phyloP scores from a whole-genome alignment of 30 jellyfish, hydroid and myxozoan species.

The Hydractinia symbiolongicarpus region DNA sequence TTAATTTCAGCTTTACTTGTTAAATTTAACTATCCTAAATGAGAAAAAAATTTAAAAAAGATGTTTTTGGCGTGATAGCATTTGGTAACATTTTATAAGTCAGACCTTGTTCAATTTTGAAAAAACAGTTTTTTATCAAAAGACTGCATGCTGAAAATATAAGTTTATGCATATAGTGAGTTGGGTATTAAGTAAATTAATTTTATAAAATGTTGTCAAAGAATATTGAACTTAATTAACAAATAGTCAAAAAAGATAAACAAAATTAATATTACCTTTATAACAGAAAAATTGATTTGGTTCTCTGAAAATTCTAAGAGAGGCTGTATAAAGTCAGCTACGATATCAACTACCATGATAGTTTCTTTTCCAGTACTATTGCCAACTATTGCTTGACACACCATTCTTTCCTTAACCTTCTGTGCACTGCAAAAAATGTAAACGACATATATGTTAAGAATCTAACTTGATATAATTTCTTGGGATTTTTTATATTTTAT shows the following conservation, averaged over 20 bases:
- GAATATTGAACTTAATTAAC: not conserved
- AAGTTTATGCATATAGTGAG: no score
- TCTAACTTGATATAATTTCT: not conserved
- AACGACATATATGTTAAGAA: not conserved
- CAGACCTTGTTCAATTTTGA: no score
- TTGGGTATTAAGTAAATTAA: no score
- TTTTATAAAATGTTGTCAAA: no score
- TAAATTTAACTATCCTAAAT: no score
- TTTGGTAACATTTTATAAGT: no score
- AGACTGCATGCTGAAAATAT: no score
- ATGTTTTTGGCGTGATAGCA: no score
- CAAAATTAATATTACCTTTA: conserved; percentile 49
- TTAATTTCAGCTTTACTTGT: no score
- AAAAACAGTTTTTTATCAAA: no score
- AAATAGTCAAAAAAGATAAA: not conserved
- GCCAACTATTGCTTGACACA: conserved; percentile 96
- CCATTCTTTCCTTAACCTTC: conserved; percentile 79
- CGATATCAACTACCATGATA: conserved; percentile 78
- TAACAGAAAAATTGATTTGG: conserved; percentile 58
- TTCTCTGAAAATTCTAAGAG: conserved; percentile 72
- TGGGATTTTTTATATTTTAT: not conserved
- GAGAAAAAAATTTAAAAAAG: no score
- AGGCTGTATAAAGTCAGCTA: conserved; percentile 92
- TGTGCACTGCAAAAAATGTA: conserved; percentile 48
- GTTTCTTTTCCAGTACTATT: conserved; percentile 88